Base-by-base conservation (phyloP, 1,140 invertebrate species). In the Chelonus insularis region DNA sequence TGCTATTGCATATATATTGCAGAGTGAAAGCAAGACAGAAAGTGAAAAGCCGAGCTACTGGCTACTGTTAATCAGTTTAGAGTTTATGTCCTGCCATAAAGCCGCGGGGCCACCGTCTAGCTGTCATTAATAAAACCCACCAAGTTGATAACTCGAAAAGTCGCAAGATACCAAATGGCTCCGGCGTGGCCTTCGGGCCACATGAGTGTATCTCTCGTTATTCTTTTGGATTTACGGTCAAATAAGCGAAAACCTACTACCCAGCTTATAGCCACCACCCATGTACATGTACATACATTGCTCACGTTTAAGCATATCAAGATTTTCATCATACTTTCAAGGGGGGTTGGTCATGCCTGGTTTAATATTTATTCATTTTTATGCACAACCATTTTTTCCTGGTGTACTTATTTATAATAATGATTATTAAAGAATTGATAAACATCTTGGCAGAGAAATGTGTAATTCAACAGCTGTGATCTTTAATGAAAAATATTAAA, bases 51-150 rank as follows among this genome's bases (percentile, higher is more conserved):
- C 67, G 65, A 61, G 69, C 72, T 74, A 74, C 74, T 71, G 73
- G 77, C 78, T 73, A 81, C 77, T 76, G 80, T 82, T 82, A 82
- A 82, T 82, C 80, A 81, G 80, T 82, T 80, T 82, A 80, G 79
- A 82, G 78, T 81, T 82, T 82, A 82, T 82, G 78, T 79, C 73
- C 74, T 59, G 68, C 78, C 73, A 82, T 80, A 82, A 82, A 82
- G 52, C 64, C 59, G 64, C 48, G 66, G 65, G 67, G 41, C 60
- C 69, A 52, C 68, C 64, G 72, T 79, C 77, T 78, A 81, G 72
- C 73, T 77, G 75, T 78, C 78, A 80, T 82, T 81, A 82, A 82
- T 81, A 79, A 82, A 81, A 80, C 69, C 72, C 72, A 70, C 62
- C 71, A 29, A 29, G 73, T 75, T 80, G 79, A 81, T 81, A 80